Evolutionary conservation across 1,140 invertebrate species (phyloP).

Genomic region (Drosophila watanabei): DNA sequence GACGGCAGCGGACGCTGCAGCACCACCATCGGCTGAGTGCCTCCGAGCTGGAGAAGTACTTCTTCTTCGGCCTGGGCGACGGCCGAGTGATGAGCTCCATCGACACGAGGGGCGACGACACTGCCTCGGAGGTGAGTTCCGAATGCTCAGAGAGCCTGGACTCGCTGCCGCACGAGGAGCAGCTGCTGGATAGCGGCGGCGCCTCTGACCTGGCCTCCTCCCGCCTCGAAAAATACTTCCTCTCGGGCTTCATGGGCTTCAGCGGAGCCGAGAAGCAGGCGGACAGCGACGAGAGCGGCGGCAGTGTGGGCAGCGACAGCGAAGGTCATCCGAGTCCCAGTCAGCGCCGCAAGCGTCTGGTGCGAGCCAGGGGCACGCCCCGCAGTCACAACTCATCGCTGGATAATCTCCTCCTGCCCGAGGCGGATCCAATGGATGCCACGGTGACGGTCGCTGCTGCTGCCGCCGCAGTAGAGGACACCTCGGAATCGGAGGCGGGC

Average conservation of each 20-base stretch:
- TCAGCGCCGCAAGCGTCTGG: slow-evolving; percentile 92
- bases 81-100: slow-evolving; percentile 87
- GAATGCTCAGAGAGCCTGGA: slow-evolving; percentile 94
- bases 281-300: slow-evolving; percentile 88
- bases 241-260: slow-evolving; percentile 94
- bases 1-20: slow-evolving; percentile 79
- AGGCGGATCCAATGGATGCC: slow-evolving; percentile 86
- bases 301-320: slow-evolving; percentile 93
- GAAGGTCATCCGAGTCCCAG: slow-evolving; percentile 94
- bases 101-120: slow-evolving; percentile 88
- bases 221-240: slow-evolving; percentile 95
- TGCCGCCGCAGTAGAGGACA: slow-evolving; percentile 87
- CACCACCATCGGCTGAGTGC: slow-evolving; percentile 88
- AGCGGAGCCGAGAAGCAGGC: slow-evolving; percentile 89
- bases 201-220: slow-evolving; percentile 91
- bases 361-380: slow-evolving; percentile 92
- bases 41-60: slow-evolving; percentile 96
- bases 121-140: slow-evolving; percentile 94
- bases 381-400: slow-evolving; percentile 92
- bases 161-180: slow-evolving; percentile 87
- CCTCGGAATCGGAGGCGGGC: slow-evolving; percentile 92
- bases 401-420: slow-evolving; percentile 89
- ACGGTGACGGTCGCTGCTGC: slow-evolving; percentile 75
- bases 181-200: slow-evolving; percentile 86
- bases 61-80: slow-evolving; percentile 93